Conservation (phyloP, 2,888 invertebrate species). For the Exocentrus adspersus region DNA sequence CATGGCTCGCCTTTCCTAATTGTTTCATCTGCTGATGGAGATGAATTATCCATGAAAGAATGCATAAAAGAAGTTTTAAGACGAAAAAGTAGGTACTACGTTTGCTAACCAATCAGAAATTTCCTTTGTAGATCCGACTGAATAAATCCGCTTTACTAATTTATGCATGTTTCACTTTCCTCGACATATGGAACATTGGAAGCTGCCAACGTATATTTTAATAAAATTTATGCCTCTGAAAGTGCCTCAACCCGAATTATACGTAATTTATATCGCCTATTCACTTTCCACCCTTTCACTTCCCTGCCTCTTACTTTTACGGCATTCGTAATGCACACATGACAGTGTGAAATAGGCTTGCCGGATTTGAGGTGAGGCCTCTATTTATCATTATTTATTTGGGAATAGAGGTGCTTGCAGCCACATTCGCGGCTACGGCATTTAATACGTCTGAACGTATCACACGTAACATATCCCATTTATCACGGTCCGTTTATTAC, state of each 20-base stretch:
- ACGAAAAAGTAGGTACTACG: too few relatives aligned
- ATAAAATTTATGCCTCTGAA: not conserved
- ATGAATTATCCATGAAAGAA: too few relatives aligned
- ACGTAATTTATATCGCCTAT: not conserved
- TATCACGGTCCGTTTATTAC: slow-evolving; percentile 42
- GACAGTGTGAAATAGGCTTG: slow-evolving; percentile 26
- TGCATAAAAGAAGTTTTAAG: too few relatives aligned
- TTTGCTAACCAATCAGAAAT: too few relatives aligned
- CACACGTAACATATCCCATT: slow-evolving; percentile 30
- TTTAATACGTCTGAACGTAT: slow-evolving; percentile 36
- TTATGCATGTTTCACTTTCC: too few relatives aligned
- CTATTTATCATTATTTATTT: slow-evolving; percentile 40
- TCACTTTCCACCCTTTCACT: not conserved
- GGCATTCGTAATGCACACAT: slow-evolving; percentile 21
- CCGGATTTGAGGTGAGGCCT: slow-evolving; percentile 31
- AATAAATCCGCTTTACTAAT: too few relatives aligned
- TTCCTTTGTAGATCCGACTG: too few relatives aligned
- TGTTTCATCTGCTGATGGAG: not conserved
- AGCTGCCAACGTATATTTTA: not conserved
- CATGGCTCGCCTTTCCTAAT: not conserved
- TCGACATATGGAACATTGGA: too few relatives aligned
- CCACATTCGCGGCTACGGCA: slow-evolving; percentile 31
- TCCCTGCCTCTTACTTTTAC: not conserved
- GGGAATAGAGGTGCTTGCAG: slow-evolving; percentile 28
- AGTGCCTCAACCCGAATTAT: not conserved